Evolutionary conservation across 2,797 vertebrate genomes (phyloP), one percentile per base, ranked within the genome.

Genomic region (Brotula barbata): DNA sequence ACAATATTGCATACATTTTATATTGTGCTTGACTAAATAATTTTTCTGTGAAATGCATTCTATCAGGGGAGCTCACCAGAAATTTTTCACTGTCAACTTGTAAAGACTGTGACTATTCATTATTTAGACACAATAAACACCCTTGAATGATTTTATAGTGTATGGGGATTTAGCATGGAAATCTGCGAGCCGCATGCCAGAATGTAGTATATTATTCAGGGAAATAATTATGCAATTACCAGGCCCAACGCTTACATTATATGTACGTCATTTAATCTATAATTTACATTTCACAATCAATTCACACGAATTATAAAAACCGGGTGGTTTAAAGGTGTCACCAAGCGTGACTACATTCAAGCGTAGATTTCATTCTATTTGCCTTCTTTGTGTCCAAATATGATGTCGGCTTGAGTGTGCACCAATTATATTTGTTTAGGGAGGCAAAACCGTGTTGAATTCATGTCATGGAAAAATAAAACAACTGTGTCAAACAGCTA

Each of bases 121-220:
- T 87, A 88, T 88, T 88, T 86, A 81, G 75, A 85, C 82, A 86
- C 79, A 87, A 88, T 89, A 86, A 85, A 89, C 86, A 88, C 82
- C 82, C 83, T 84, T 83, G 81, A 85, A 86, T 87, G 83, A 88
- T 86, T 88, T 83, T 81, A 84, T 75, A 64, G 80, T 61, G 68
- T 69, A 76, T 67, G 75, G 81, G 83, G 82, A 87, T 85, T 85
- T 81, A 72, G 68, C 63, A 58, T 47, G 39, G 61, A 56, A 82
- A 73, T 77, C 47, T 72, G 70, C 52, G 70, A 34, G 61, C 55
- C 23, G 59, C 68, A 77, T 39, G 31, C 59, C 51, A 76, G 40
- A 70, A 76, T 63, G 73, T 57, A 54, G 47, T 67, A 52, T 70
- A 80, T 80, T 85, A 83, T 82, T 87, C 73, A 72, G 61, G 63